These are phyloP conservation scores for Schizopygopsis malacanthus DNA, from an alignment of 2,797 vertebrate genomes.

Conservation along the genomic window DNA sequence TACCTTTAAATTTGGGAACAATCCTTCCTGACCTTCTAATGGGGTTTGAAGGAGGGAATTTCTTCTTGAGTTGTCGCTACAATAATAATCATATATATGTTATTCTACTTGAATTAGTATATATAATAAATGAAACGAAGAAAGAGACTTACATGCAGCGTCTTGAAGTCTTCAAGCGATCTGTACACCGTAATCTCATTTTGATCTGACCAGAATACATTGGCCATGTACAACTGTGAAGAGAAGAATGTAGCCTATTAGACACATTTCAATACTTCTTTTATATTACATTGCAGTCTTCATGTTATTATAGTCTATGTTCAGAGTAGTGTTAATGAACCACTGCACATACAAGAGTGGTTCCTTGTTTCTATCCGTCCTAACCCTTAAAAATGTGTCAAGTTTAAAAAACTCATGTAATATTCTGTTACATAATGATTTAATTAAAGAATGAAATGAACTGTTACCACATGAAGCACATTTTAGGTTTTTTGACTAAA, in stretches of 20 bases:
- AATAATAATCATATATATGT: neutral
- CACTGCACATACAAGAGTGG: neutral
- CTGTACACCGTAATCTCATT: conserved; percentile 77
- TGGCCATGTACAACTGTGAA: conserved; percentile 75
- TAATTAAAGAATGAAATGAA: neutral
- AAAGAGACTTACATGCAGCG: conserved; percentile 74
- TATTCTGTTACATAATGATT: neutral
- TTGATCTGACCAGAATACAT: conserved; percentile 80
- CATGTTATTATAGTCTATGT: neutral
- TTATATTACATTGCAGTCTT: neutral
- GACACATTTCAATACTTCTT: neutral
- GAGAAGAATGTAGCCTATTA: neutral
- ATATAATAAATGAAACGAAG: too few relatives aligned
- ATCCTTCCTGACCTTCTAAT: conserved; percentile 67
- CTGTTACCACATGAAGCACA: neutral
- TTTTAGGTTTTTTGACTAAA: neutral
- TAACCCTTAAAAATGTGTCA: neutral
- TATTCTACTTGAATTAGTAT: neutral
- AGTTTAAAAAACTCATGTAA: neutral
- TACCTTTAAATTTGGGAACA: conserved; percentile 77
- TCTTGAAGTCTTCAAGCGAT: conserved; percentile 73
- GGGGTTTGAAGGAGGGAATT: conserved; percentile 64
- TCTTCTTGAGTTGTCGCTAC: conserved; percentile 77
- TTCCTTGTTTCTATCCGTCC: neutral
- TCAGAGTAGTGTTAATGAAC: neutral